Base-by-base conservation (phyloP, 2,113 vertebrate species). In the Riparia riparia region DNA sequence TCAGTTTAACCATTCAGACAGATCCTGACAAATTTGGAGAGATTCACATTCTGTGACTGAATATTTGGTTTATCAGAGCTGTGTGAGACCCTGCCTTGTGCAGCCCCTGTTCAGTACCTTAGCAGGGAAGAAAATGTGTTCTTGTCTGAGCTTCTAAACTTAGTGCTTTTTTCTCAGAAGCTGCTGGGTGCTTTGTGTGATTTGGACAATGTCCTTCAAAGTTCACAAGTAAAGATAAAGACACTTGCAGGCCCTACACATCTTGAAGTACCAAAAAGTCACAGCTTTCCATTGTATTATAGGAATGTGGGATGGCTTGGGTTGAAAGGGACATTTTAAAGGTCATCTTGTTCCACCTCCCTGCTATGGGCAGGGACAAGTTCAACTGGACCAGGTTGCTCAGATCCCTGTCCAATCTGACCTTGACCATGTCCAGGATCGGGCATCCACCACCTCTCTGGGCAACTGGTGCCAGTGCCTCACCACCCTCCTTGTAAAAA, bases 1-100 rank as follows among this genome's bases (percentile, higher is more conserved):
- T 42, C 89, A 73, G 50, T 87, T 90, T 90, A 92, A 76, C 28
- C 49, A 45, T 50, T 97, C 95, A 82, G 90, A 95, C 88, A 82
- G 78, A 79, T 91, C 76, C 87, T 93, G 90, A 92, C 91, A 94
- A 66, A 56, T 93, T 94, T 4, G 0, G 41, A 76, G 82, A 71
- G 73, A 76, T 92, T 86, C 76, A 54, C 64, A 14, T 51, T 84
- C 84, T 95, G 25, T 60, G 61, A 24, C 4, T 88, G 37, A 87
- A 72, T 92, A 49, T 96, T 97, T 92, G 77, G 34, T 82, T 94
- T 92, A 76, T 65, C 72, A 29, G 74, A 86, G 82, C 79, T 76
- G 31, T 82, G 77, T 5, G 14, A 91, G 86, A 61, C 82, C 73
- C 91, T 86, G 88, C 83, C 86, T 94, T 77, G 8, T 47, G 53